These are phyloP conservation scores for Mesoclemmys tuberculata DNA, from an alignment of 2,113 vertebrate species.

Conservation along the genomic window DNA sequence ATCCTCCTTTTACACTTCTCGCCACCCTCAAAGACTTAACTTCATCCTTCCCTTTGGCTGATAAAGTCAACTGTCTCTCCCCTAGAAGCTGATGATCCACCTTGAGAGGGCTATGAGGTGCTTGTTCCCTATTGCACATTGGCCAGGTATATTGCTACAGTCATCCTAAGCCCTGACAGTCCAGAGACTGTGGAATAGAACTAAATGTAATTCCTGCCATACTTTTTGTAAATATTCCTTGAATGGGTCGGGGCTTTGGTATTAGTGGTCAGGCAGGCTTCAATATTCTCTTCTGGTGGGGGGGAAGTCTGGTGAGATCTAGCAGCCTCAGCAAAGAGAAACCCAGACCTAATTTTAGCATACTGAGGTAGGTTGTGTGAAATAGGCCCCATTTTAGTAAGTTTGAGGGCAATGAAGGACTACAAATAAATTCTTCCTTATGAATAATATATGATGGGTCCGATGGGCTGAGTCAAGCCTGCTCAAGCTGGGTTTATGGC, in stretches of 20 bases:
- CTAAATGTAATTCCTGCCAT: not conserved
- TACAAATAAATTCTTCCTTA: not conserved
- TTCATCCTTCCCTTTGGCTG: not conserved
- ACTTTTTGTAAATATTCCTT: not conserved
- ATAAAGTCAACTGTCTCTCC: not conserved
- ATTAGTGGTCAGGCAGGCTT: not conserved
- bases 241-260: no score
- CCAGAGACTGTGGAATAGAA: not conserved
- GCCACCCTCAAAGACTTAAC: not conserved
- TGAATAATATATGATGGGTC: not conserved
- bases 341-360: not conserved
- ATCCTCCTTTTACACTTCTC: not conserved
- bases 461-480: not conserved
- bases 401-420: not conserved
- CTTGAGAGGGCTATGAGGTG: not conserved
- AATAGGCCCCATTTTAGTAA: not conserved
- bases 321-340: not conserved
- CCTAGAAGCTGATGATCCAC: rapidly evolving
- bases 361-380: not conserved
- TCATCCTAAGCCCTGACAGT: not conserved
- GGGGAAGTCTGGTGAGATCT: not conserved
- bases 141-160: not conserved
- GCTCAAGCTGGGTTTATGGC: not conserved
- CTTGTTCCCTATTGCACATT: not conserved
- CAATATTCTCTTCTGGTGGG: not conserved